These are phyloP conservation scores for Stenoptilia bipunctidactyla DNA, from an alignment of 2,888 invertebrate species.

Conservation along the genomic window DNA sequence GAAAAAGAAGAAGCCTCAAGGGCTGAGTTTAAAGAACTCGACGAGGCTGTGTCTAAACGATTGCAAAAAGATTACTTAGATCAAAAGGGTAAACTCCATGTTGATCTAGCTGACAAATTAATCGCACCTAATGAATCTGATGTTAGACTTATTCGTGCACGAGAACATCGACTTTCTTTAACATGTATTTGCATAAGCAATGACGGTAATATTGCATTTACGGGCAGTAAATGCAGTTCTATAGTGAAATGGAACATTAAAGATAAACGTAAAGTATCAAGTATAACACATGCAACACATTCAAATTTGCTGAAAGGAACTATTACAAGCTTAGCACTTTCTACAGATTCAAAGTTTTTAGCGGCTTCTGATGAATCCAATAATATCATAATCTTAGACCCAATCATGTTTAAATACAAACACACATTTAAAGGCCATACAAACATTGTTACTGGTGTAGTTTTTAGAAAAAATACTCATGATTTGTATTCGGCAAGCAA, in stretches of 20 bases:
- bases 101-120: constrained; percentile 77
- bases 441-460: constrained; percentile 79
- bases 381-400: constrained; percentile 87
- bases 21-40: constrained; percentile 74
- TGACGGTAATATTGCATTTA: constrained; percentile 80
- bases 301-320: constrained; percentile 47
- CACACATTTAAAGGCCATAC: constrained; percentile 87
- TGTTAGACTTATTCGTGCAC: constrained; percentile 74
- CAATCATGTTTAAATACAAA: constrained; percentile 79
- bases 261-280: constrained; percentile 73
- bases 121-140: constrained; percentile 34
- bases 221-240: constrained; percentile 89
- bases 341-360: constrained; percentile 85
- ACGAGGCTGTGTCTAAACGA: constrained; percentile 78
- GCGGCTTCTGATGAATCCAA: constrained; percentile 69
- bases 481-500: constrained; percentile 85
- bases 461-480: constrained; percentile 88
- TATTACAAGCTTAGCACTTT: constrained; percentile 78
- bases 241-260: constrained; percentile 87
- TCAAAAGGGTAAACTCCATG: constrained; percentile 84
- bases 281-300: constrained; percentile 61
- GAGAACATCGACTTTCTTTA: constrained; percentile 82
- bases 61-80: constrained; percentile 89
- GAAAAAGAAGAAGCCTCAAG: constrained; percentile 83
- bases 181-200: constrained; percentile 85